Base-by-base conservation (phyloP, 2,888 invertebrate genomes). In the Lepeophtheirus nordmannii region DNA sequence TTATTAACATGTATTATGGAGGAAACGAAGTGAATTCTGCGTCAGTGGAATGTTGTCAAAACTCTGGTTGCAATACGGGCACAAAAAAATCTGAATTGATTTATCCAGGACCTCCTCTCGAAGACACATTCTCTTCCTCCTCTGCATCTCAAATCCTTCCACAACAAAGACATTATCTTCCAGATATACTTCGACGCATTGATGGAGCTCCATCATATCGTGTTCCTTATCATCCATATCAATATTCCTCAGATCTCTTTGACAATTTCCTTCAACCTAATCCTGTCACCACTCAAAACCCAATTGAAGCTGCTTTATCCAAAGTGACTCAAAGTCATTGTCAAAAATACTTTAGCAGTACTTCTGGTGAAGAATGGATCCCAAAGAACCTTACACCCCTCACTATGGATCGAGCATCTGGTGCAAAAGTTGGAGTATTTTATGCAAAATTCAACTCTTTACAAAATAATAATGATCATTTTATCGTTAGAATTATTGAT, bases 1-100 rank as follows among this genome's bases (percentile, higher is more conserved):
- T 66, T 17, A 66, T 66, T 41, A 40, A 66, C 40, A 22, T 66
- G 58, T 66, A 66, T 46, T 66, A 66, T 40, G 17, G 40, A n/a
- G 60, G 46, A 17, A 38, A 63, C 10, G 53, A 46, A 17, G 8
- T 3, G 14, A 46, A 17, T 17, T 58, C 58, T 38, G 66, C 58
- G 10, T 20, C 39, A 9, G 66, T 66, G 17, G 17, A 10, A 23
- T 66, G 66, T 41, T 66, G 66, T 40, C 23, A 40, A 9, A 22
- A 20, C 10, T 30, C 41, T 22, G 46, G 58, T 10, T 66, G 66
- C 20, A 66, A 66, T 60, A 40, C 58, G 66, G 22, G 38, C 40
- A 20, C 8, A 2, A 17, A 17, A 46, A 17, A 14, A 14, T 5
- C 5, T 2, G 53, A 17, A n/a, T 3, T 46, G 2, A 2, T 14